Evolutionary conservation across 2,113 vertebrate genomes (phyloP), one percentile per base, ranked within the genome.

Genomic region (Notarius lentiginosus): DNA sequence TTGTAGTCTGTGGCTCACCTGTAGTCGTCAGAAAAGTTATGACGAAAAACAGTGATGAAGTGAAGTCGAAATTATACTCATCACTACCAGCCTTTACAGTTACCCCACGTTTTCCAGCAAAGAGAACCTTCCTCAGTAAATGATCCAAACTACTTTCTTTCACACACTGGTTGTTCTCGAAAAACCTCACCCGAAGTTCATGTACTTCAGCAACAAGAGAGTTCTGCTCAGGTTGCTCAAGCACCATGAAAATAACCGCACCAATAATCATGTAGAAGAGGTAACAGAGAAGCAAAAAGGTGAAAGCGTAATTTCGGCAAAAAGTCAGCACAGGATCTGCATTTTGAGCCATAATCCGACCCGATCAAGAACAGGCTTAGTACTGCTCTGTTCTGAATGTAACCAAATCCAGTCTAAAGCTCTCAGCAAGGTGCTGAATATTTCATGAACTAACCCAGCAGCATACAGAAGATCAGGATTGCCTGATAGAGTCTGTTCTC

Each of bases 1-100:
- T 34, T 14, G 27, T 12, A 4, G 0, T 41, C 41, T 65, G 82
- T 27, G n/a, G 11, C 79, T 93, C 92, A 96, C 96, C 96, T 15
- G 95, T 95, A 55, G 96, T 96, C 56, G 94, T 95, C 89, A 96
- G 93, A 60, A 94, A 93, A 77, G 94, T 93, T 55, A 92, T 92
- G 7, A 95, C 91, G 61, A 96, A 97, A 89, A 96, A 96, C 66
- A 96, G 90, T 0, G 96, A 94, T 0, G 96, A 96, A 30, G 94
- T 92, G 83, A 97, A 94, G 34, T 96, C 95, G 72, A 93, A 95
- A 87, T 87, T 91, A 22, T 85, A 63, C 17, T 92, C 85, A 1
- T 92, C 89, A 0, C 88, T 91, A 18, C 86, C 76, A 0, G 92
- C 91, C 68, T 91, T 90, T 63, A 90, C 88, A 3, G 94, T 92